Percentiles rank a stretch among this genome's conserved stretches.
phyloP scores from a whole-genome alignment of 1,140 invertebrate genomes.

The Macrostomum lignano region DNA sequence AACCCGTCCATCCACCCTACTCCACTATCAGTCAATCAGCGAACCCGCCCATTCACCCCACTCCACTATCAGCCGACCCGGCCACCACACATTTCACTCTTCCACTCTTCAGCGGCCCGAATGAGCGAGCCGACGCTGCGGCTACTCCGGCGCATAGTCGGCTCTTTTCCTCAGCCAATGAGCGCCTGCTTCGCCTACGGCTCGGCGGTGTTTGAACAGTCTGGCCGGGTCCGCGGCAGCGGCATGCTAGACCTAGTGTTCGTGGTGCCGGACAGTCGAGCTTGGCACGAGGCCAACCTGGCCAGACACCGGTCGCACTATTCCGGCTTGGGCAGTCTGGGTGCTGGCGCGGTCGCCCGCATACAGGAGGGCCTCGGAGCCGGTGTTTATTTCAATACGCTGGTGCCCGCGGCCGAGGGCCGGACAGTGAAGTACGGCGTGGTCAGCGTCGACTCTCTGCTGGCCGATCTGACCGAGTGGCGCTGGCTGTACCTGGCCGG shows the following conservation, averaged over 20 bases:
- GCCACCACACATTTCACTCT: no score
- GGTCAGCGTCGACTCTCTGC: not conserved
- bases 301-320: not conserved
- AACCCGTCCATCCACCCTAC: no score
- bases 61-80: no score
- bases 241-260: constrained; percentile 1
- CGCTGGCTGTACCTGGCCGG: constrained; percentile 1
- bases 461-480: constrained; percentile 3
- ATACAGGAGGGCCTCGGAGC: not conserved
- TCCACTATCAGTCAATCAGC: no score
- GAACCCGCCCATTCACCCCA: no score
- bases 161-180: no score
- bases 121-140: no score
- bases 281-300: constrained; percentile 1
- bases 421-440: constrained; percentile 3
- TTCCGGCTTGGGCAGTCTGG: no score
- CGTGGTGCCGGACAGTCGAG: not conserved
- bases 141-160: no score
- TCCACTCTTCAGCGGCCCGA: no score
- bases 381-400: not conserved
- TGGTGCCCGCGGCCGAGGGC: not conserved
- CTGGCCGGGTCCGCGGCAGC: not conserved
- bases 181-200: constrained; percentile 7
- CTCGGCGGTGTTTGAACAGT: constrained; percentile 1
- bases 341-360: no score